These are phyloP conservation scores for Gallinago media DNA, from an alignment of 2,113 vertebrate species.

Conservation along the genomic window DNA sequence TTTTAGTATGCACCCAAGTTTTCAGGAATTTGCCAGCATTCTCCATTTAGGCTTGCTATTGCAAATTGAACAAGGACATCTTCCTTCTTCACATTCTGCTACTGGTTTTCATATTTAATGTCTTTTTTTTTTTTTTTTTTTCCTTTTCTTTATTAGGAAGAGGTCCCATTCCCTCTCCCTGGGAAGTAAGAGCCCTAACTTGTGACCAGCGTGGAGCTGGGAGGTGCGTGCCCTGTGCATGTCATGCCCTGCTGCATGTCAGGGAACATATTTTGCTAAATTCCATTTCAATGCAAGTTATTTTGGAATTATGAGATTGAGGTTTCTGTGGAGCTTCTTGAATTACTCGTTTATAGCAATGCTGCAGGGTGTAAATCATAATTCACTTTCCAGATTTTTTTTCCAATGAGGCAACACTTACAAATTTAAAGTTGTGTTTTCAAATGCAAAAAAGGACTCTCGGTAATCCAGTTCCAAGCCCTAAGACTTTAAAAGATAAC, in stretches of 20 bases:
- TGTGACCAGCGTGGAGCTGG: rapidly evolving
- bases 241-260: neutral
- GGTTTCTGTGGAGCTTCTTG: neutral
- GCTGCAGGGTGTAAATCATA: neutral
- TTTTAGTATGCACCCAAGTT: neutral
- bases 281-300: neutral
- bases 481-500: neutral
- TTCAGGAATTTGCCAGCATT: neutral
- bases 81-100: neutral
- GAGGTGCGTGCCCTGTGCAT: neutral
- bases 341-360: neutral
- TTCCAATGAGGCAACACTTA: neutral
- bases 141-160: neutral
- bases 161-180: no score
- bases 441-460: neutral
- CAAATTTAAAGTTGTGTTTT: neutral
- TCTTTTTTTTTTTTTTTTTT: neutral
- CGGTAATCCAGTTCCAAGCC: neutral
- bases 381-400: neutral
- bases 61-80: neutral
- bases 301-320: neutral
- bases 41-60: neutral
- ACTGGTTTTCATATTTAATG: neutral
- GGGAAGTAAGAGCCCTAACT: neutral
- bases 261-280: neutral